phyloP scores from a whole-genome alignment of 1,140 invertebrate species.

The Centruroides vittatus region DNA sequence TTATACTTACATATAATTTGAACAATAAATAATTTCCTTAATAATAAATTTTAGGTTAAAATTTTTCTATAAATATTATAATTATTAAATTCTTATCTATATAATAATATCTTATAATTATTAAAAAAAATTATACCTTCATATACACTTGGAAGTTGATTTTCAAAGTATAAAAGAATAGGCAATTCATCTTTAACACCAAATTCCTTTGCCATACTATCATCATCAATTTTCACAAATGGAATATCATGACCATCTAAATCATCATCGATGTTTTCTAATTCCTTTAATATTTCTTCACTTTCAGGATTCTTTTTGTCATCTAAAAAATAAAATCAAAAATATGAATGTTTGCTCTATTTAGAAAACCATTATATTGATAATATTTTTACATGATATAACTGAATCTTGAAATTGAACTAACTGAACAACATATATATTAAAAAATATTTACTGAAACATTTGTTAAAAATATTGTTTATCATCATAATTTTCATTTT shows the following conservation, averaged over 20 bases:
- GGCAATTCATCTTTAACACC: constrained; percentile 22
- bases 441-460: no score
- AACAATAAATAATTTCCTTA: no score
- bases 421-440: no score
- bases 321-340: constrained; percentile 18
- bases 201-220: constrained; percentile 23
- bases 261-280: constrained; percentile 32
- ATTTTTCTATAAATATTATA: no score
- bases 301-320: constrained; percentile 24
- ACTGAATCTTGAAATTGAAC: no score
- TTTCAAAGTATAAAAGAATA: constrained; percentile 24
- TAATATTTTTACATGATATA: no score
- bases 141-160: constrained; percentile 21
- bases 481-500: no score
- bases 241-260: constrained; percentile 22
- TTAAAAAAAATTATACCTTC: constrained; percentile 12
- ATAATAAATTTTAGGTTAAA: no score
- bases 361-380: no score
- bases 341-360: not conserved
- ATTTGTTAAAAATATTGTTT: no score
- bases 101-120: not conserved
- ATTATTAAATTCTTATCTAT: not conserved
- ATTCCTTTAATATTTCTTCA: constrained; percentile 22
- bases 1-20: no score
- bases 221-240: constrained; percentile 26